These are phyloP conservation scores for roundworm (Caenorhabditis elegans) DNA, from an alignment of 1,140 invertebrate species.

Conservation along the genomic window WBcel235 BX284603.4:8543501-8544000, in stretches of 20 bases:
- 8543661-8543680: slow-evolving; percentile 14
- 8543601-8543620: background rate
- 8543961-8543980: too few species aligned
- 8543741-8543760: slow-evolving; percentile 8
- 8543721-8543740: background rate
- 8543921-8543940: too few species aligned
- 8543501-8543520: background rate
- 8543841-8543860: too few species aligned
- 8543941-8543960: too few species aligned
- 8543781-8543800: background rate
- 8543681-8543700: slow-evolving; percentile 19
- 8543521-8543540: slow-evolving; percentile 14
- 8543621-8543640: background rate
- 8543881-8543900: too few species aligned
- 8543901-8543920: too few species aligned
- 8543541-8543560: background rate
- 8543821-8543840: too few species aligned
- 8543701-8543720: slow-evolving; percentile 4
- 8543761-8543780: background rate
- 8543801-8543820: too few species aligned
- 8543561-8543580: slow-evolving; percentile 24
- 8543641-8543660: background rate
- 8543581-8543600: slow-evolving; percentile 13
- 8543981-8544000: too few species aligned
- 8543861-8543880: too few species aligned